Percentiles rank a stretch among this genome's conserved stretches.
These are phyloP conservation scores for Onychostruthus taczanowskii DNA, from an alignment of 2,113 vertebrate species.

Conservation along the genomic window DNA sequence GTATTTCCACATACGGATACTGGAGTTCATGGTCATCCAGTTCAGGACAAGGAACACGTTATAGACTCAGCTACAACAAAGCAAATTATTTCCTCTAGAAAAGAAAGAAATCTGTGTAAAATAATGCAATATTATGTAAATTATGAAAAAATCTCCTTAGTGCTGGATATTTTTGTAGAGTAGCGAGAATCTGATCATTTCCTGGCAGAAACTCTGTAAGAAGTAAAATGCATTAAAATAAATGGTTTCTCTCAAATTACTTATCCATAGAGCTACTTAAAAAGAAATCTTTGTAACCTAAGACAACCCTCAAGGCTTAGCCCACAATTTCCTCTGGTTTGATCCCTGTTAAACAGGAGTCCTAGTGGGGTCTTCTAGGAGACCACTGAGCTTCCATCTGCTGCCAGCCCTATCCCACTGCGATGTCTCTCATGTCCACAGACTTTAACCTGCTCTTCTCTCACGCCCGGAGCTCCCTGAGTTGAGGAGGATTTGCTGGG, in stretches of 20 bases:
- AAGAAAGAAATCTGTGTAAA: not conserved
- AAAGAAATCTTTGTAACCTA: not conserved
- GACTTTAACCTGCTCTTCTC: not conserved
- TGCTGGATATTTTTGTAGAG: not conserved
- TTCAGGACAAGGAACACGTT: not conserved
- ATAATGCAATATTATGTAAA: not conserved
- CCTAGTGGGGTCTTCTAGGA: not conserved
- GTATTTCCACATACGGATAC: not conserved
- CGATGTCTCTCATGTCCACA: not conserved
- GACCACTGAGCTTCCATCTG: not conserved
- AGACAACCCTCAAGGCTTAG: not conserved
- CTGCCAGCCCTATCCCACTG: not conserved
- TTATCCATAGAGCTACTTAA: not conserved
- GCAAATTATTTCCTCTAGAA: not conserved
- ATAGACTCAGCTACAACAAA: not conserved
- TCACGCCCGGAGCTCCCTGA: rapidly evolving
- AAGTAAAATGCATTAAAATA: not conserved
- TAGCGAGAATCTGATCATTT: not conserved
- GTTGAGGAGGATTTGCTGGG: not conserved
- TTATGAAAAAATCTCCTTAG: not conserved
- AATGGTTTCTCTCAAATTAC: not conserved
- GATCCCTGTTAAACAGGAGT: not conserved
- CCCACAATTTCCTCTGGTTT: not conserved
- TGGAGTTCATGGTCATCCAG: not conserved
- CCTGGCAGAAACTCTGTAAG: not conserved